Conservation (phyloP, 2,888 invertebrate genomes). For the Dysmachus trigonus region DNA sequence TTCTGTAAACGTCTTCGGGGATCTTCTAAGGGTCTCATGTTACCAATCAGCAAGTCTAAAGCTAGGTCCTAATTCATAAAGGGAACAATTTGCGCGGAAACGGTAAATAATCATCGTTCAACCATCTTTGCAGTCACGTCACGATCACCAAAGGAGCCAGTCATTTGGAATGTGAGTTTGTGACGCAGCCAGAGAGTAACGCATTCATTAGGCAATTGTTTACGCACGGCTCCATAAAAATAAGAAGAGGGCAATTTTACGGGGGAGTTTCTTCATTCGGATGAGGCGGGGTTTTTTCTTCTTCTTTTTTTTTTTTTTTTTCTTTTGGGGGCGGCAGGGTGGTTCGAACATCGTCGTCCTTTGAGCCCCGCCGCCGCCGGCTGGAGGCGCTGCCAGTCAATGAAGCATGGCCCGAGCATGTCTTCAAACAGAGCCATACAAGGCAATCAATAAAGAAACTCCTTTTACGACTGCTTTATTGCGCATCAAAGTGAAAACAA, state of each 20-base stretch:
- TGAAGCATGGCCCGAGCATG: conserved; percentile 10
- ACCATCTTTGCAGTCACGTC: background rate
- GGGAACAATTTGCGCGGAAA: background rate
- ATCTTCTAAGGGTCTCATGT: background rate
- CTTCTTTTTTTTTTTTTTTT: background rate
- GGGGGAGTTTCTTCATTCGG: background rate
- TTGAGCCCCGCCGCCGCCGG: background rate
- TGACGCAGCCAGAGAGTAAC: conserved; percentile 3
- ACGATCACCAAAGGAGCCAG: background rate
- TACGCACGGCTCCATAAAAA: conserved; percentile 26
- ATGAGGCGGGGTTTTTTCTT: background rate
- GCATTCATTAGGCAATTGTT: conserved; percentile 32
- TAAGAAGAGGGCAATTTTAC: background rate
- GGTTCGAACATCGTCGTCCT: background rate
- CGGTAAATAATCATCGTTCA: background rate
- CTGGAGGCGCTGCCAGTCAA: background rate
- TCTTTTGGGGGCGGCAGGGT: background rate
- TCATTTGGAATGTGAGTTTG: conserved; percentile 13
- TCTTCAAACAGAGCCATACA: background rate
- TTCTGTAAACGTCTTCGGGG: background rate
- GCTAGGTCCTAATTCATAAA: background rate
- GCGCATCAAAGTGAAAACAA: conserved; percentile 32
- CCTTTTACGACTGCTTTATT: conserved; percentile 27
- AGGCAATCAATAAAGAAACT: conserved; percentile 20
- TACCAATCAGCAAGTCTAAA: background rate